A percentile compares a stretch with the other conserved stretches of the same genome.
Evolutionary conservation across 2,888 invertebrate genomes (phyloP).

Genomic region (Melanargia galathea): DNA sequence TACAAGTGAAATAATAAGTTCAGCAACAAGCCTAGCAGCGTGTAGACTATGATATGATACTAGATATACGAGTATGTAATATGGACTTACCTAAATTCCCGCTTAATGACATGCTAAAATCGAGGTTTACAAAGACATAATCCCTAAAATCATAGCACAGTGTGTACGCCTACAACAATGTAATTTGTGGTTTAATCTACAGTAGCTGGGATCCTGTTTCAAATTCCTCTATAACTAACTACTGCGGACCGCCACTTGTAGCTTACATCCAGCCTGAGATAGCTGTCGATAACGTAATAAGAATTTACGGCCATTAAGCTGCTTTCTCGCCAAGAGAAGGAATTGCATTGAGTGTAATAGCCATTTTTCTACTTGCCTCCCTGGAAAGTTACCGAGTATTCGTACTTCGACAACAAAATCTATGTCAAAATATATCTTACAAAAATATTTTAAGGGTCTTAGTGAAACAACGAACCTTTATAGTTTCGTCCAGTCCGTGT

Average conservation of each 20-base stretch:
- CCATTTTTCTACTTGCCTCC: slow-evolving; percentile 1
- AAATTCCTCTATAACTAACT: slow-evolving; percentile 26
- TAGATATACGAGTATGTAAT: slow-evolving; percentile 3
- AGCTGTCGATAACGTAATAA: slow-evolving; percentile 36
- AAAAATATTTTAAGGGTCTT: too few species aligned
- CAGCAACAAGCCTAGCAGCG: too few species aligned
- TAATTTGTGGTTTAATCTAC: slow-evolving; percentile 27
- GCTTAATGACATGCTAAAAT: neutral
- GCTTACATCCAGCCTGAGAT: slow-evolving; percentile 19
- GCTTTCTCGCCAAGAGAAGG: slow-evolving; percentile 21
- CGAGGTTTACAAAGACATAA: slow-evolving; percentile 13
- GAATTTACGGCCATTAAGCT: slow-evolving; percentile 31
- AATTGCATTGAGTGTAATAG: slow-evolving; percentile 24
- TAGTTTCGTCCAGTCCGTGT: too few species aligned
- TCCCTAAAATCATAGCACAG: slow-evolving; percentile 8
- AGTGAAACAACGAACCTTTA: too few species aligned
- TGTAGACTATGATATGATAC: too few species aligned
- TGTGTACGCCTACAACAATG: slow-evolving; percentile 10
- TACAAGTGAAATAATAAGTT: too few species aligned
- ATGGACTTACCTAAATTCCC: neutral
- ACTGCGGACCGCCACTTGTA: slow-evolving; percentile 35
- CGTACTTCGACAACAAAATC: neutral
- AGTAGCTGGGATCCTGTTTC: slow-evolving; percentile 26
- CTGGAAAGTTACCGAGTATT: neutral
- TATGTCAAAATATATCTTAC: slow-evolving; percentile 1